Base-by-base conservation (phyloP, 2,888 invertebrate genomes). In the Mamestra brassicae region DNA sequence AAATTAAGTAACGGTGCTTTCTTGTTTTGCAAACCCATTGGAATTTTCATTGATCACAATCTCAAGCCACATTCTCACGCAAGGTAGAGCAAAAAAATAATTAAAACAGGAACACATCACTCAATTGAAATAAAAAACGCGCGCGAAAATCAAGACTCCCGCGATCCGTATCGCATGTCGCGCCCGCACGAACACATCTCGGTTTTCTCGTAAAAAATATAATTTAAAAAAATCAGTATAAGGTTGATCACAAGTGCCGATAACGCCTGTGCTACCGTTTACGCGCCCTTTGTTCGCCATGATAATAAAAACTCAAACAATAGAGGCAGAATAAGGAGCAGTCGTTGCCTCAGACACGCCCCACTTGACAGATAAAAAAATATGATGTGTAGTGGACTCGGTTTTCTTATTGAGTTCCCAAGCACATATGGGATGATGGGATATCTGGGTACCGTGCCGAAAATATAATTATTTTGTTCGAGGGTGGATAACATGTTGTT, bases 251-350 rank as follows among this genome's bases (percentile, higher is more conserved):
- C 91, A 95, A 88, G 93, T 89, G 90, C 95, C 95, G 96, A 96
- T 96, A 96, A 91, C 87, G 90, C 90, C 90, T 90, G 88, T 87
- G 95, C 96, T 96, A 96, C 96, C 96, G 96, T 94, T 96, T 96
- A 96, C 95, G 94, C 95, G 91, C 86, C 91, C 92, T 94, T 96
- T 96, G 96, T 96, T 93, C 92, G 89, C 85, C 85, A 91, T 91
- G 91, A 94, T 94, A 94, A 95, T 95, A 96, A 95, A 94, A 95
- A 94, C 93, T 91, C 95, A 94, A 92, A 96, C 96, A 96, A 96
- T 94, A 90, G 89, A 87, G 89, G 87, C 91, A 89, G 91, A 92
- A 93, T 88, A 92, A 92, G 91, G 91, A 91, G 91, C 90, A 89
- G 89, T 90, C 90, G 90, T 89, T 90, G 93, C 92, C 91, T 93